Conservation (phyloP, 2,888 invertebrate species). For the Calameuta pallipes region DNA sequence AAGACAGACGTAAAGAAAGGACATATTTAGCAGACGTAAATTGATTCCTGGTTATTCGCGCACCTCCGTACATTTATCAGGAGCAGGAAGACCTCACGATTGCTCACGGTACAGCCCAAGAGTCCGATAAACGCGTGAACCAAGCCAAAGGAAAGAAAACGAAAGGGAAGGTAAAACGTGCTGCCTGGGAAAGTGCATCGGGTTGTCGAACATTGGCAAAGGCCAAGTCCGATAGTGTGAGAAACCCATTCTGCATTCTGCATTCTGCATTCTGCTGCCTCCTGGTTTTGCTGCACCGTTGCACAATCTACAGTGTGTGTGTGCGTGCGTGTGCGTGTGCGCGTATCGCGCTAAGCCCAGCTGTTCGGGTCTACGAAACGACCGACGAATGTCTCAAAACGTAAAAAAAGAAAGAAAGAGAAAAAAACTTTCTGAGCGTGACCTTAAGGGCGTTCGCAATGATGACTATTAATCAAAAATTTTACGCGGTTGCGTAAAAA, state of each 20-base stretch:
- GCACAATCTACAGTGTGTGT: conserved; percentile 32
- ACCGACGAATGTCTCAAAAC: conserved; percentile 19
- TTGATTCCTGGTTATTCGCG: not conserved
- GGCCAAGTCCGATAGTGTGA: conserved; percentile 29
- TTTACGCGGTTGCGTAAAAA: conserved; percentile 35
- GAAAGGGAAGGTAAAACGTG: conserved; percentile 15
- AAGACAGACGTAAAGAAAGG: conserved; percentile 22
- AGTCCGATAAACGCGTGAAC: conserved; percentile 8
- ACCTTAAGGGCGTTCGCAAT: not conserved
- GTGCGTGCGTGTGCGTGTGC: too few relatives aligned
- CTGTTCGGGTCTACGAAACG: conserved; percentile 44
- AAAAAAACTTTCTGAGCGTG: not conserved
- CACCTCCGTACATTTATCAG: conserved; percentile 1
- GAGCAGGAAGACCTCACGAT: not conserved
- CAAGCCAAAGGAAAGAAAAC: conserved; percentile 27
- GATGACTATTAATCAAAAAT: conserved; percentile 5
- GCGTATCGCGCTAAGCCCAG: conserved; percentile 30
- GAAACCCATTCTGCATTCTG: conserved; percentile 45
- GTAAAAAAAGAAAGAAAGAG: conserved; percentile 16
- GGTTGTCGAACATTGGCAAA: conserved; percentile 27
- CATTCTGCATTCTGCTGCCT: conserved; percentile 20
- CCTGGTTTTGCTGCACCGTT: conserved; percentile 36
- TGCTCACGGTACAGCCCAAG: not conserved
- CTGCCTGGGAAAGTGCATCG: not conserved
- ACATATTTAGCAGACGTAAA: not conserved